A percentile compares a stretch with the other conserved stretches of the same genome.
phyloP scores from a whole-genome alignment of 2,113 vertebrate species.

The Phasianus colchicus region DNA sequence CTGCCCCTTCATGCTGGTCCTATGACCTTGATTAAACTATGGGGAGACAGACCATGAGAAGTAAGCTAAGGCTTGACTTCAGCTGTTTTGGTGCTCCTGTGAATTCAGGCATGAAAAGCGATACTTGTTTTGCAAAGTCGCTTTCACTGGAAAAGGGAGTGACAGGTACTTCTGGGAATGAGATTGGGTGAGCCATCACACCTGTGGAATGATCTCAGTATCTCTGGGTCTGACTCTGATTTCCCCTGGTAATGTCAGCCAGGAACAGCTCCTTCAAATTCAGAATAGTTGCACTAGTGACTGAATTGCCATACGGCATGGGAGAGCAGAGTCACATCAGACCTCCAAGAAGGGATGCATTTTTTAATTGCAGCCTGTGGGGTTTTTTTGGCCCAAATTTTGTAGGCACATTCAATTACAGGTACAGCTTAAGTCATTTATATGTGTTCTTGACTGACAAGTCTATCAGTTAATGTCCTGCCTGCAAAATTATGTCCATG shows the following conservation, averaged over 20 bases:
- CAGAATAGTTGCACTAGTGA: neutral
- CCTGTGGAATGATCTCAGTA: neutral
- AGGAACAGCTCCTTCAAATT: neutral
- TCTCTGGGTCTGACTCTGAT: neutral
- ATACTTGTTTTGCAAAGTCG: constrained; percentile 1
- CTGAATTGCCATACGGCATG: rapidly evolving
- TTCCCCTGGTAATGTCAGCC: neutral
- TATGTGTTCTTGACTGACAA: constrained; percentile 18
- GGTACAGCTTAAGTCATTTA: neutral
- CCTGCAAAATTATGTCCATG: constrained; percentile 25
- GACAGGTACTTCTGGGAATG: neutral
- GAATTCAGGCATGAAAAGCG: neutral
- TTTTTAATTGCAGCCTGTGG: neutral
- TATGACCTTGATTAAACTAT: neutral
- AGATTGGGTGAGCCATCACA: neutral
- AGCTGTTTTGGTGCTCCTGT: constrained; percentile 15
- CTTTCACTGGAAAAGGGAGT: neutral
- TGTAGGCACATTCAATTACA: neutral
- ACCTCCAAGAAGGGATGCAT: neutral
- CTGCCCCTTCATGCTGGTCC: neutral
- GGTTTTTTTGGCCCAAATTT: neutral
- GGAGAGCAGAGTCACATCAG: neutral
- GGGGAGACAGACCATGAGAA: neutral
- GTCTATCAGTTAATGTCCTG: neutral
- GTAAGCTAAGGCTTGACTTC: neutral